Conservation (phyloP, 2,797 vertebrate genomes). For the Halcyon chelicuti region DNA sequence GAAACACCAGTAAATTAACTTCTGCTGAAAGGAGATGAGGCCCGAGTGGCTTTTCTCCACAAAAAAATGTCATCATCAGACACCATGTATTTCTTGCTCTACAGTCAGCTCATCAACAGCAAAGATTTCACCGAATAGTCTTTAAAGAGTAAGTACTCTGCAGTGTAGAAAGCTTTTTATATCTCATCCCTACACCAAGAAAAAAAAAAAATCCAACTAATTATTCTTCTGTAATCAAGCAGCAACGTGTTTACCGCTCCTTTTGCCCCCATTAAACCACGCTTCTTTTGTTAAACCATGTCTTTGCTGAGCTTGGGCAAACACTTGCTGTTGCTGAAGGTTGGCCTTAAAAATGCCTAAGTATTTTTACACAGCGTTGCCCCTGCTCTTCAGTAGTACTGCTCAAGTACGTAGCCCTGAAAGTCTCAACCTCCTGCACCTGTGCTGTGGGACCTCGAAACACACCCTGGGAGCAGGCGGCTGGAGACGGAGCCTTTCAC, state of each 20-base stretch:
- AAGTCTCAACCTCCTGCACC: neutral
- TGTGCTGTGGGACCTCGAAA: neutral
- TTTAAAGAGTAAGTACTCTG: neutral
- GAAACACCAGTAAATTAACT: neutral
- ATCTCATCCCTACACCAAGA: neutral
- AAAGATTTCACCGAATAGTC: neutral
- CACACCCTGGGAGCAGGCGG: accelerated
- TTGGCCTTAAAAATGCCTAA: accelerated
- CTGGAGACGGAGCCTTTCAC: neutral
- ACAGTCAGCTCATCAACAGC: neutral
- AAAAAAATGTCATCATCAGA: neutral
- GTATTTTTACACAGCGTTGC: neutral
- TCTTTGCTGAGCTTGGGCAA: neutral
- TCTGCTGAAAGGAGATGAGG: neutral
- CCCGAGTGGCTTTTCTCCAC: neutral
- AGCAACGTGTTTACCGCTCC: neutral
- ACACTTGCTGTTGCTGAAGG: neutral
- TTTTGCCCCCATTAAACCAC: neutral
- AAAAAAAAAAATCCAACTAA: neutral
- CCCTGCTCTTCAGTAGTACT: neutral
- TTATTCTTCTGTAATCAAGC: neutral
- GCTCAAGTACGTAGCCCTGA: neutral
- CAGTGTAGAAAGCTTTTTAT: neutral
- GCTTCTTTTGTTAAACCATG: neutral
- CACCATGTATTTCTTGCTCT: neutral